A percentile compares a stretch with the other conserved stretches of the same genome.
Evolutionary conservation across 2,888 invertebrate species (phyloP).

Genomic region (Dryadula phaetusa): DNA sequence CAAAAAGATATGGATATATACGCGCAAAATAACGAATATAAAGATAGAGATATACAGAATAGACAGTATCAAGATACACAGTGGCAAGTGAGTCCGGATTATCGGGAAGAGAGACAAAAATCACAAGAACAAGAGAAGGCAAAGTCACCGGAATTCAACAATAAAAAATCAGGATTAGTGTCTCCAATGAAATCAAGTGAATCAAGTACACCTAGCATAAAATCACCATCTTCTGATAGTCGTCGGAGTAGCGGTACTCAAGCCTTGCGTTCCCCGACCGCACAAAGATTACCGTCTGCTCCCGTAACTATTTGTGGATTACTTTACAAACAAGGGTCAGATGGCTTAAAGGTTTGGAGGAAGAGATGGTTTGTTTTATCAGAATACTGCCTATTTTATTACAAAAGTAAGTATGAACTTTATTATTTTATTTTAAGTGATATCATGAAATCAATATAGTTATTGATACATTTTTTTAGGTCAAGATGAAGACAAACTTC

Average conservation of each 20-base stretch:
- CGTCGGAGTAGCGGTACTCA: conserved; percentile 82
- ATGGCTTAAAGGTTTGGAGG: conserved; percentile 96
- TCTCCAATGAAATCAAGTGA: conserved; percentile 81
- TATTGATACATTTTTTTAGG: conserved; percentile 71
- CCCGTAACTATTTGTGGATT: conserved; percentile 95
- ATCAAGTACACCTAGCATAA: conserved; percentile 75
- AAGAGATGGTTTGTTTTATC: conserved; percentile 97
- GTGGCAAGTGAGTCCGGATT: conserved; percentile 71
- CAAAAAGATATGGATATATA: conserved; percentile 73
- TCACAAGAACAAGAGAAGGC: conserved; percentile 65
- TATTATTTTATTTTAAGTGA: neutral
- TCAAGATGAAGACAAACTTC: conserved; percentile 93
- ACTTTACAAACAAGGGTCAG: conserved; percentile 96
- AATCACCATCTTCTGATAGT: conserved; percentile 80
- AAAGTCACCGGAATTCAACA: conserved; percentile 67
- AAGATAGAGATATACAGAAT: conserved; percentile 70
- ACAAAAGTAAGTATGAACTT: conserved; percentile 88
- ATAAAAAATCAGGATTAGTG: conserved; percentile 62
- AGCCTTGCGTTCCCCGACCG: conserved; percentile 91
- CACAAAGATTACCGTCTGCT: conserved; percentile 92
- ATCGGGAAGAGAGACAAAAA: conserved; percentile 69
- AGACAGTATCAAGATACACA: conserved; percentile 71
- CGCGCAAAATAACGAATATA: conserved; percentile 71
- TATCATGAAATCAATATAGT: neutral
- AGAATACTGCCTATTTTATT: conserved; percentile 97